Evolutionary conservation across 2,113 vertebrate genomes (phyloP).

Genomic region (Raphicerus campestris): DNA sequence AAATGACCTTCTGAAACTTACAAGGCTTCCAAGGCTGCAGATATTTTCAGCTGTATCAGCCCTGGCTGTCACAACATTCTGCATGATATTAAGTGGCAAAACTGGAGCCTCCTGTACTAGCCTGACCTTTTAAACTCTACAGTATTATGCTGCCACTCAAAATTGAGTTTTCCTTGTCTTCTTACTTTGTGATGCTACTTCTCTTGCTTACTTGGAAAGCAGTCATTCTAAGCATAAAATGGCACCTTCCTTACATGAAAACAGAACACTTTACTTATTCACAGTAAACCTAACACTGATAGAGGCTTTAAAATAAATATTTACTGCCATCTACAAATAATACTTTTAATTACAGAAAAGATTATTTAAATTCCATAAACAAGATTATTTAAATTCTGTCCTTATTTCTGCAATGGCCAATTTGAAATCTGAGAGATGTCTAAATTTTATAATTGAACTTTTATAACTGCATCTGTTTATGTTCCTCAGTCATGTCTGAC

Average conservation of each 20-base stretch:
- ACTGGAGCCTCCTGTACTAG: neutral
- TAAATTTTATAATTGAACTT: neutral
- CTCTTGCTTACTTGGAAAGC: neutral
- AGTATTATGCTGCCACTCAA: neutral
- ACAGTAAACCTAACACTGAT: neutral
- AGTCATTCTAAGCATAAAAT: neutral
- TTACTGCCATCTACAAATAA: neutral
- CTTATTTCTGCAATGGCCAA: neutral
- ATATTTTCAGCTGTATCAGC: slow-evolving; percentile 69
- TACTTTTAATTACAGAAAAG: neutral
- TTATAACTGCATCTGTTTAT: neutral
- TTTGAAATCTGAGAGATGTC: neutral
- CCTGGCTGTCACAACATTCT: slow-evolving; percentile 50
- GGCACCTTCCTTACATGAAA: neutral
- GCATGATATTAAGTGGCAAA: slow-evolving; percentile 35
- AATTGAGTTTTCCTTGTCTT: neutral
- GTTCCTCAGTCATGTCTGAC: no score
- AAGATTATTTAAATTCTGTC: neutral
- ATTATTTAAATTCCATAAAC: neutral
- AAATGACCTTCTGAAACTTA: slow-evolving; percentile 60
- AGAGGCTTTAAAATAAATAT: neutral
- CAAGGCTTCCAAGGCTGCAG: slow-evolving; percentile 53
- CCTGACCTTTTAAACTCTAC: slow-evolving; percentile 54
- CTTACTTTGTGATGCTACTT: neutral
- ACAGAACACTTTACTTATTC: neutral